These are phyloP conservation scores for Solen grandis DNA, from an alignment of 1,140 invertebrate species.

Conservation along the genomic window DNA sequence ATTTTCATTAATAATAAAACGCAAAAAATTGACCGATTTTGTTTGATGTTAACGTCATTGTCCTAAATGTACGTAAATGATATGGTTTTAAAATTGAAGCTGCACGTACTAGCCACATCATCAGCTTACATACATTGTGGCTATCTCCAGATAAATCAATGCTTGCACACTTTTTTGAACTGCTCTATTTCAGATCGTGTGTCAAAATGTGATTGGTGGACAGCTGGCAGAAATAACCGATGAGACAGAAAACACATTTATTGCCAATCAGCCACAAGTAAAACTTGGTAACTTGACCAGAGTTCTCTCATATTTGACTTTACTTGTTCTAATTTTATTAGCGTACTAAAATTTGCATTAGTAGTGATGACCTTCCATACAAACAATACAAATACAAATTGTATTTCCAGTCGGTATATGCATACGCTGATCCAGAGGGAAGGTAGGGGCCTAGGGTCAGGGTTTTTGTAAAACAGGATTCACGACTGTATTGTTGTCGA, in stretches of 20 bases:
- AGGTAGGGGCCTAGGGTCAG: neutral
- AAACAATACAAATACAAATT: neutral
- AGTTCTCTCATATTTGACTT: neutral
- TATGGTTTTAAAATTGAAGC: neutral
- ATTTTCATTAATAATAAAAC: too few species aligned
- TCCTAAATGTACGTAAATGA: too few species aligned
- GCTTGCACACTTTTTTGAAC: neutral
- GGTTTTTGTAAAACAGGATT: too few species aligned
- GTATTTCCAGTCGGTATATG: too few species aligned
- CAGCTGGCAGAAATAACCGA: neutral
- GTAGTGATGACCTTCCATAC: neutral
- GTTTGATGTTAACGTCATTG: too few species aligned
- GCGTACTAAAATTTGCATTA: slow-evolving; percentile 8
- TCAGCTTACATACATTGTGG: neutral
- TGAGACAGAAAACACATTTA: neutral
- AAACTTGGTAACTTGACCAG: neutral
- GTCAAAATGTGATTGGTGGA: neutral
- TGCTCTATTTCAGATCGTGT: neutral
- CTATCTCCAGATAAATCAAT: neutral
- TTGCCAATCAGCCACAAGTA: neutral
- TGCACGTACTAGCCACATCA: neutral
- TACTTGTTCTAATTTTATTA: slow-evolving; percentile 22
- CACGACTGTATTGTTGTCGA: too few species aligned
- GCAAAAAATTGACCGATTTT: too few species aligned
- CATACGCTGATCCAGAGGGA: neutral